A percentile compares a stretch with the other conserved stretches of the same genome.
phyloP scores from a whole-genome alignment of 2,888 invertebrate genomes.

The Sympetrum striolatum region DNA sequence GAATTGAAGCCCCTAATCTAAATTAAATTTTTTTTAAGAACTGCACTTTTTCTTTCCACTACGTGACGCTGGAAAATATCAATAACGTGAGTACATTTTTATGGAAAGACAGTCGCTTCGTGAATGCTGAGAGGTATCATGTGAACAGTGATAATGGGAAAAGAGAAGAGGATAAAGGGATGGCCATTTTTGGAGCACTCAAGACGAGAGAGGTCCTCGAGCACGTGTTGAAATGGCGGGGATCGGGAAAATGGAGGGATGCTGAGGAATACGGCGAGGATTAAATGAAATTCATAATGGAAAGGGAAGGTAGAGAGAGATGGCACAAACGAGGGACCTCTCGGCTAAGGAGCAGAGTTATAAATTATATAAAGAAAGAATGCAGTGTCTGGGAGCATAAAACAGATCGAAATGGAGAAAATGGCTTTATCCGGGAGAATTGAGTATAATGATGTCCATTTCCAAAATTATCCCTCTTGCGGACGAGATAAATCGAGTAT shows the following conservation, averaged over 20 bases:
- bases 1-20: too few species aligned
- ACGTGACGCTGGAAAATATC: too few species aligned
- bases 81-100: neutral
- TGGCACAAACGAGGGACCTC: neutral
- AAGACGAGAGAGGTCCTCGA: neutral
- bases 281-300: neutral
- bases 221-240: constrained; percentile 15
- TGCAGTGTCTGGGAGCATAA: too few species aligned
- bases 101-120: neutral
- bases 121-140: neutral
- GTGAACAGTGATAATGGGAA: neutral
- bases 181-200: neutral
- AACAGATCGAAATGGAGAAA: too few species aligned
- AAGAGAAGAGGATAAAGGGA: neutral
- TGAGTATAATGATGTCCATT: too few species aligned
- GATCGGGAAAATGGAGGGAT: neutral
- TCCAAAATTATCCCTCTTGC: too few species aligned
- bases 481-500: too few species aligned
- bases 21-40: too few species aligned
- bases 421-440: too few species aligned
- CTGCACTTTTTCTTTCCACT: too few species aligned
- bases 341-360: neutral
- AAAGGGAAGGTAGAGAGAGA: neutral
- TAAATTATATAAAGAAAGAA: neutral
- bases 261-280: neutral